phyloP scores from a whole-genome alignment of 2,888 invertebrate genomes.

The Lepeophtheirus nordmannii region DNA sequence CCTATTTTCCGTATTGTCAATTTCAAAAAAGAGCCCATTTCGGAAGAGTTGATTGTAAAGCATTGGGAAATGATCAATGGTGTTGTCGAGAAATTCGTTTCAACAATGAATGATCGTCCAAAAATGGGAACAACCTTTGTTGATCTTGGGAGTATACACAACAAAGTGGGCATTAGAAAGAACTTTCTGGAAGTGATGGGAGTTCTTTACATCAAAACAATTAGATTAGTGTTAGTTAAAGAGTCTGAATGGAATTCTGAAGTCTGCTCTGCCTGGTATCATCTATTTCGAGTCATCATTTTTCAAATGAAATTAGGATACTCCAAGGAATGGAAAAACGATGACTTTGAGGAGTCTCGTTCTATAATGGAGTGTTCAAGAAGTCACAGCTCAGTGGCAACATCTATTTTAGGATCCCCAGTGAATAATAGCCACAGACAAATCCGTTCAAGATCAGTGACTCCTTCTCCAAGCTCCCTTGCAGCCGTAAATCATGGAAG shows the following conservation, averaged over 20 bases:
- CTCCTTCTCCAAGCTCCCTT: background rate
- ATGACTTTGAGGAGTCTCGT: background rate
- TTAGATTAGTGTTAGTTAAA: background rate
- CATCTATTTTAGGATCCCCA: background rate
- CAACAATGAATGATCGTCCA: background rate
- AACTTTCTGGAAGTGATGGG: constrained; percentile 6
- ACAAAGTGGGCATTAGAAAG: background rate
- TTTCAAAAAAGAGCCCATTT: background rate
- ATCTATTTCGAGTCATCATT: constrained; percentile 13
- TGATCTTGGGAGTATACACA: constrained; percentile 3
- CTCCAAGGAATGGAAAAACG: background rate
- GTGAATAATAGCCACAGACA: background rate
- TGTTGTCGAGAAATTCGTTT: constrained; percentile 5
- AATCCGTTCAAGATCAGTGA: background rate
- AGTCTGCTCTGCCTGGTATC: background rate
- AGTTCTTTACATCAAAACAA: background rate
- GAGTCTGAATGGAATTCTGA: constrained; percentile 10
- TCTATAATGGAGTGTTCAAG: background rate
- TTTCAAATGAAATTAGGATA: constrained; percentile 12
- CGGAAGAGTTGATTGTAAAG: background rate
- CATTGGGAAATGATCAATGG: background rate
- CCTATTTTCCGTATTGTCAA: background rate
- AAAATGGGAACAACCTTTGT: constrained; percentile 6
- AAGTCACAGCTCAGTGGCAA: background rate
- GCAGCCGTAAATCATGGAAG: background rate